phyloP scores from a whole-genome alignment of 2,113 vertebrate species.

The Hippocampus comes region DNA sequence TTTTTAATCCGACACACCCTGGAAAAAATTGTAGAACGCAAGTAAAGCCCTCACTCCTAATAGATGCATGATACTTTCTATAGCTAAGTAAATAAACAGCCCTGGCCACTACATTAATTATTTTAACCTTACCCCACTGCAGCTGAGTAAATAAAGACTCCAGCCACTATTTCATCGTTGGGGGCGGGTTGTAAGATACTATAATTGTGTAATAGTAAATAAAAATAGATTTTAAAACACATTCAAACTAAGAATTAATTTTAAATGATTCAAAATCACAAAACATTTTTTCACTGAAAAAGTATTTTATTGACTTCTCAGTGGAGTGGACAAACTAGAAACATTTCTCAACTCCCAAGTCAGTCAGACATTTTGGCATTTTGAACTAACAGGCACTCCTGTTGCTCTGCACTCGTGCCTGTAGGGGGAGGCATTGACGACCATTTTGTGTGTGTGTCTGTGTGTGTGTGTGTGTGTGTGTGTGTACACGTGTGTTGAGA shows the following conservation, averaged over 20 bases:
- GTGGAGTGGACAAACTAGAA: conserved; percentile 34
- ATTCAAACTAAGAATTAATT: background rate
- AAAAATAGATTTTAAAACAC: background rate
- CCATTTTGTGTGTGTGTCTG: conserved; percentile 12
- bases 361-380: conserved; percentile 44
- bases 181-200: no score
- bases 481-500: background rate
- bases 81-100: no score
- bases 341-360: conserved; percentile 19
- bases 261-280: background rate
- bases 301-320: conserved; percentile 77
- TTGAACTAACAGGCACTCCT: conserved; percentile 22
- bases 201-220: background rate
- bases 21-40: no score
- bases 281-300: conserved; percentile 64
- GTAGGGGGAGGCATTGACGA: conserved; percentile 26
- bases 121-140: no score
- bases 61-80: no score
- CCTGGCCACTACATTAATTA: no score
- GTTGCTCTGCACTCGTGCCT: conserved; percentile 16
- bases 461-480: conserved; percentile 17
- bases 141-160: no score
- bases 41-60: no score
- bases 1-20: no score
- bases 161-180: no score